A percentile compares a stretch with the other conserved stretches of the same genome.
phyloP scores from a whole-genome alignment of 2,113 vertebrate genomes.

The Xenus cinereus region DNA sequence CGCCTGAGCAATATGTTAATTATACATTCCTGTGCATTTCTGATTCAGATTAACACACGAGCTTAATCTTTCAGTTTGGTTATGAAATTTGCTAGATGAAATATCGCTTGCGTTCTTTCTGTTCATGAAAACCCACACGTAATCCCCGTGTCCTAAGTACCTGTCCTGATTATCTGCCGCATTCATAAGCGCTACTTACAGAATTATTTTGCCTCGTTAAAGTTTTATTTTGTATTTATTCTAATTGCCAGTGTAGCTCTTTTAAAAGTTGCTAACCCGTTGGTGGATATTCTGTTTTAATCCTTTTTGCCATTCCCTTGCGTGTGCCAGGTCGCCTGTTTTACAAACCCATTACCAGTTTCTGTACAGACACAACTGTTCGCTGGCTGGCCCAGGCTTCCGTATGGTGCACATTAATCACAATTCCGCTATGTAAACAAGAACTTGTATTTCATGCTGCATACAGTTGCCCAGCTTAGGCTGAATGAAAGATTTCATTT shows the following conservation, averaged over 20 bases:
- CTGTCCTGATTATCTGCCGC: not conserved
- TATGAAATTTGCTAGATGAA: constrained; percentile 10
- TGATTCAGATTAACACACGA: not conserved
- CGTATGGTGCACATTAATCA: constrained; percentile 65
- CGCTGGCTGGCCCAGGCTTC: constrained; percentile 19
- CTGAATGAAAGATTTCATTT: constrained; percentile 58
- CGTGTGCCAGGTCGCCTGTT: not conserved
- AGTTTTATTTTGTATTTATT: constrained; percentile 28
- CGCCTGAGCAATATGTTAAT: not conserved
- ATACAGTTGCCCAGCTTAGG: not conserved
- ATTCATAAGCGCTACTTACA: not conserved
- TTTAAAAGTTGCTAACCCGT: not conserved
- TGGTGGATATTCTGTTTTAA: constrained; percentile 44
- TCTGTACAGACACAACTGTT: constrained; percentile 37
- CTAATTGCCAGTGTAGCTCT: constrained; percentile 9
- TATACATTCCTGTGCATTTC: not conserved
- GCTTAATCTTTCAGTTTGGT: constrained; percentile 1
- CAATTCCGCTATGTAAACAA: constrained; percentile 54
- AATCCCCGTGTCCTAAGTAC: not conserved
- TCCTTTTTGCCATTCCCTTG: not conserved
- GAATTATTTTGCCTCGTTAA: constrained; percentile 4
- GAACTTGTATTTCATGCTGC: constrained; percentile 36
- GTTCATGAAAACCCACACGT: constrained; percentile 14
- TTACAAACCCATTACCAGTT: constrained; percentile 3
- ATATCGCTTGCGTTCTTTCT: not conserved